Base-by-base conservation (phyloP, 2,888 invertebrate genomes). In the Poecilobothrus nobilitatus region DNA sequence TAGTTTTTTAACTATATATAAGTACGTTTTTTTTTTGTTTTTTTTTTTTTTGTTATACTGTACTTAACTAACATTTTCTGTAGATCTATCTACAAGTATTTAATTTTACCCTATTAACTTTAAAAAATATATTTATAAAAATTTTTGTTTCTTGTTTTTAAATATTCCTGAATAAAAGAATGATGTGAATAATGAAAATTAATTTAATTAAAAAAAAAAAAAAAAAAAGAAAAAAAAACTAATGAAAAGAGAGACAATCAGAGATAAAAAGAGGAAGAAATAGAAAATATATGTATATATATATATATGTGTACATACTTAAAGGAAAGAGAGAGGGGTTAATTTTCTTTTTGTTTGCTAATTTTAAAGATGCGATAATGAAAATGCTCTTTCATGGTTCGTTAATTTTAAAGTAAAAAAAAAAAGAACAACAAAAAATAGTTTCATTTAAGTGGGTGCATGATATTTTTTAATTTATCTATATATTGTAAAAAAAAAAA, bases 381-480 rank as follows among this genome's bases (percentile, higher is more conserved):
- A 72, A 72, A 72, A 72, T 69, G 72, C 72, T 72, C 72, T 72
- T 72, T 72, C 72, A 72, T 71, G 72, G 72, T 72, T 72, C 72
- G 72, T 72, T 72, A 72, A 71, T 53, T n/a, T 18, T 53, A 18
- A 53, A 27, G 27, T 4, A 27, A 27, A 4, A 27, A 4, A 27
- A 4, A 27, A 4, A 27, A 2, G 5, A 4, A 27, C 5, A 27
- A 41, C 2, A 41, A 6, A 41, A 6, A 41, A 53, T 3, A 69
- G 71, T 53, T 53, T 53, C n/a, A 15, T 53, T 53, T 53, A 53
- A 53, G 53, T 53, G 53, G 53, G 53, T 53, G 53, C 53, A 53
- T 53, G 53, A 53, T 53, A 53, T 9, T n/a, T 53, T 53, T 53
- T 44, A 9, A 9, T 44, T 37, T 9, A 9, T 44, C 12, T 44